Evolutionary conservation across 1,140 invertebrate species (phyloP).

Genomic region (Conus betulinus): DNA sequence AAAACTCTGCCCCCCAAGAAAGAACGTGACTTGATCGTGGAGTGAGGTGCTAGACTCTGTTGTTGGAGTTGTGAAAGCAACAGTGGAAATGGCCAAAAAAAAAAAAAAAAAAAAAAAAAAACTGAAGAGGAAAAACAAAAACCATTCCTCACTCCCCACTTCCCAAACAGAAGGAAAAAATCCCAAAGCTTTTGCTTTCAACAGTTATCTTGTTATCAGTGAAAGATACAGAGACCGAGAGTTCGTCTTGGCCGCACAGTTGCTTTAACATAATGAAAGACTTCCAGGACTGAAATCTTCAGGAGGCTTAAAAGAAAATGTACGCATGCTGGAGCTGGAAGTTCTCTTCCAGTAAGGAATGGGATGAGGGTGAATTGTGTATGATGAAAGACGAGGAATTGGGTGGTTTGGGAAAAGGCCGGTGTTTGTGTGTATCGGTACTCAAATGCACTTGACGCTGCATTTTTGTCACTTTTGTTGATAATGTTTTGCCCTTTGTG

Average conservation of each 20-base stretch:
- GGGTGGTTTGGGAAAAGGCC: neutral
- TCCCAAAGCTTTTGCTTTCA: no score
- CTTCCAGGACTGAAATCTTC: no score
- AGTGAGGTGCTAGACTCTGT: neutral
- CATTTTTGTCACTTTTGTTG: neutral
- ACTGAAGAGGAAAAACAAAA: no score
- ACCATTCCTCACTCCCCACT: no score
- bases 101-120: no score
- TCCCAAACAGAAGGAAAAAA: no score
- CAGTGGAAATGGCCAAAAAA: no score
- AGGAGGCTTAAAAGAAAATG: neutral
- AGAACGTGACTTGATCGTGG: slow-evolving; percentile 35
- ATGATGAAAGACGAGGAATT: neutral
- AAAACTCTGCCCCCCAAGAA: slow-evolving; percentile 39
- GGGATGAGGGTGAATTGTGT: neutral
- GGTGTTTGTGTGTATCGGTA: neutral
- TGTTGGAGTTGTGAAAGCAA: no score
- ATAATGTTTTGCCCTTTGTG: neutral
- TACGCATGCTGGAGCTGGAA: neutral
- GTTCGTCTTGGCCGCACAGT: no score
- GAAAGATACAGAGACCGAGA: no score
- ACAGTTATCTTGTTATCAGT: no score
- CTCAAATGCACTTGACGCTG: neutral
- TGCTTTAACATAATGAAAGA: no score
- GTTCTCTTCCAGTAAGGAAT: neutral